Percentiles rank a stretch among this genome's conserved stretches.
These are phyloP conservation scores for Nematopogon swammerdamellus DNA, from an alignment of 2,888 invertebrate species.

Conservation along the genomic window DNA sequence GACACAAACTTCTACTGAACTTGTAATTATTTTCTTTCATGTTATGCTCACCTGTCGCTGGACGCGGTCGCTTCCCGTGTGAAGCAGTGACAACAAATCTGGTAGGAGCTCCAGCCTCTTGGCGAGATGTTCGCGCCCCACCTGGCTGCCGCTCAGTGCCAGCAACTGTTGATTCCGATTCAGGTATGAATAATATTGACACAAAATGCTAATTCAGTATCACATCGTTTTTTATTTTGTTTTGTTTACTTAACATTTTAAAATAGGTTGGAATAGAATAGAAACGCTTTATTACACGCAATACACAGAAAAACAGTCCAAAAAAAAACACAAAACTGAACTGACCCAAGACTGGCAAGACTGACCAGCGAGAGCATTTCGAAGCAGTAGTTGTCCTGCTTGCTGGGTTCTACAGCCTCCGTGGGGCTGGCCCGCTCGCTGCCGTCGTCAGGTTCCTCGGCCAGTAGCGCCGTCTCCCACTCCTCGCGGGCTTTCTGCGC, in stretches of 20 bases:
- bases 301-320: too few relatives aligned
- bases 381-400: slow-evolving; percentile 90
- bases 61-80: slow-evolving; percentile 92
- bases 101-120: slow-evolving; percentile 82
- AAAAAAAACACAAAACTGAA: background rate
- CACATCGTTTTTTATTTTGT: background rate
- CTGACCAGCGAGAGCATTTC: slow-evolving; percentile 93
- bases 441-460: slow-evolving; percentile 26
- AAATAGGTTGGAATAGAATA: background rate
- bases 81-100: slow-evolving; percentile 82
- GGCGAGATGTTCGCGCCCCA: slow-evolving; percentile 86
- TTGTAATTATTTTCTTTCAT: too few relatives aligned
- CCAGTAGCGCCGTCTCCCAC: slow-evolving; percentile 67
- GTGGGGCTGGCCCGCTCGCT: slow-evolving; percentile 23
- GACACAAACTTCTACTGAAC: too few relatives aligned
- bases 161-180: slow-evolving; percentile 50
- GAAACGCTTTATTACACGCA: too few relatives aligned
- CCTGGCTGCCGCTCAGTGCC: slow-evolving; percentile 88
- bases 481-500: slow-evolving; percentile 83
- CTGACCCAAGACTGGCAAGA: too few relatives aligned
- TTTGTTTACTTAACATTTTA: background rate
- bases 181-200: background rate
- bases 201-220: background rate
- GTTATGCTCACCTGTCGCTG: slow-evolving; percentile 89
- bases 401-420: slow-evolving; percentile 23